Conservation (phyloP, 2,113 vertebrate species). For the Choloepus hoffmanni region DNA sequence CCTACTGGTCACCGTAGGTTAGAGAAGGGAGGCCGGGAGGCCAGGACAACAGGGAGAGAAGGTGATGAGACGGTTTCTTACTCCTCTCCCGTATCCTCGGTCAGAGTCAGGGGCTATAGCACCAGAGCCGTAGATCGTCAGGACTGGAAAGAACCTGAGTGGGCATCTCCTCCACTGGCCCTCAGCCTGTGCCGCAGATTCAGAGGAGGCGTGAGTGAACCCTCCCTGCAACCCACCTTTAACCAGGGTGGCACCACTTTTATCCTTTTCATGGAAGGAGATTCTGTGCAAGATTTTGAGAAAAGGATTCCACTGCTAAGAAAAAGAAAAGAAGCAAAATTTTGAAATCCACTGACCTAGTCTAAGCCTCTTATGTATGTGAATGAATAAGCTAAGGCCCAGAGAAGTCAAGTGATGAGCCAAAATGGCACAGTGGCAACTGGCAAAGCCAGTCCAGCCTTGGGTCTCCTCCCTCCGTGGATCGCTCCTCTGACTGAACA, state of each 20-base stretch:
- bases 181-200: not conserved
- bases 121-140: not conserved
- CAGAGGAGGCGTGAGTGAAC: rapidly evolving
- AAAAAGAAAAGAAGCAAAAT: not conserved
- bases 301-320: not conserved
- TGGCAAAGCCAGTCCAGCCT: rapidly evolving
- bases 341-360: not conserved
- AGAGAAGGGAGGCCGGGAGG: not conserved
- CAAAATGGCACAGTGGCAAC: not conserved
- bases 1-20: not conserved
- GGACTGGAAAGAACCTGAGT: not conserved
- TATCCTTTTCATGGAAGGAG: not conserved
- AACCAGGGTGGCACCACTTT: not conserved
- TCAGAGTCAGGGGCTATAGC: not conserved
- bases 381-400: not conserved
- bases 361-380: not conserved
- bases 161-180: not conserved
- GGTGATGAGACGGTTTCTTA: rapidly evolving
- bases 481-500: not conserved
- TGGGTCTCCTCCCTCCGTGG: not conserved
- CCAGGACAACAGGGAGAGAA: not conserved
- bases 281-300: not conserved
- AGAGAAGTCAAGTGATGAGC: not conserved
- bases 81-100: not conserved
- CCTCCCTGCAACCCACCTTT: not conserved